phyloP scores from a whole-genome alignment of 2,888 invertebrate genomes.

The Tridacna gigas region DNA sequence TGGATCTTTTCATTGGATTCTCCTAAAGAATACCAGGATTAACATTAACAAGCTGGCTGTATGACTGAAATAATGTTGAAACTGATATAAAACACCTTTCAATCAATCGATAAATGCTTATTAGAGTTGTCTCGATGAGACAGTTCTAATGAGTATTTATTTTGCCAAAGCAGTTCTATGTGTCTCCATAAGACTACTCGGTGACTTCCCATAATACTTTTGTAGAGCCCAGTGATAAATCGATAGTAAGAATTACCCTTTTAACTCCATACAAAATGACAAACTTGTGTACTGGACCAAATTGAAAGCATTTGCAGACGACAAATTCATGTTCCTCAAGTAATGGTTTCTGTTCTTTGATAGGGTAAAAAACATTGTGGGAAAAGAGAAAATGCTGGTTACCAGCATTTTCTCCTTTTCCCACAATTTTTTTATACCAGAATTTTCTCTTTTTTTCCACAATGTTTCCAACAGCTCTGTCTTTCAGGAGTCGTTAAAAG shows the following conservation, averaged over 20 bases:
- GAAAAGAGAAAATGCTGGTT: neutral
- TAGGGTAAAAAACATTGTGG: slow-evolving; percentile 4
- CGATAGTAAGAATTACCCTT: neutral
- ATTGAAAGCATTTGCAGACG: neutral
- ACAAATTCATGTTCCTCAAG: too few species aligned
- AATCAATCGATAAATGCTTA: too few species aligned
- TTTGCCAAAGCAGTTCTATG: neutral
- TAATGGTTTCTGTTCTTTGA: neutral
- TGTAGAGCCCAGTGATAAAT: neutral
- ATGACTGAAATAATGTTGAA: too few species aligned
- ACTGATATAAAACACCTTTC: too few species aligned
- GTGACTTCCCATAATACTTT: neutral
- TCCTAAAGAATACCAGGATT: too few species aligned
- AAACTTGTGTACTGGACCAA: neutral
- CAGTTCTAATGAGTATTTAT: too few species aligned
- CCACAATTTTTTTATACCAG: slow-evolving; percentile 6
- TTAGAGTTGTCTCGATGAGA: too few species aligned
- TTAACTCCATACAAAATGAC: neutral
- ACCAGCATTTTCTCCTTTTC: slow-evolving; percentile 6
- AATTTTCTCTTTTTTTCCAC: too few species aligned
- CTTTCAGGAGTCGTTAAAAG: too few species aligned
- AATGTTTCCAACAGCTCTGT: too few species aligned
- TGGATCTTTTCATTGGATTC: too few species aligned
- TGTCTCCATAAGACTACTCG: neutral
- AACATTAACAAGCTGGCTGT: too few species aligned